Evolutionary conservation across 2,888 invertebrate species (phyloP), one percentile per base, ranked within the genome.

Genomic region (Drosophila imparisetae): DNA sequence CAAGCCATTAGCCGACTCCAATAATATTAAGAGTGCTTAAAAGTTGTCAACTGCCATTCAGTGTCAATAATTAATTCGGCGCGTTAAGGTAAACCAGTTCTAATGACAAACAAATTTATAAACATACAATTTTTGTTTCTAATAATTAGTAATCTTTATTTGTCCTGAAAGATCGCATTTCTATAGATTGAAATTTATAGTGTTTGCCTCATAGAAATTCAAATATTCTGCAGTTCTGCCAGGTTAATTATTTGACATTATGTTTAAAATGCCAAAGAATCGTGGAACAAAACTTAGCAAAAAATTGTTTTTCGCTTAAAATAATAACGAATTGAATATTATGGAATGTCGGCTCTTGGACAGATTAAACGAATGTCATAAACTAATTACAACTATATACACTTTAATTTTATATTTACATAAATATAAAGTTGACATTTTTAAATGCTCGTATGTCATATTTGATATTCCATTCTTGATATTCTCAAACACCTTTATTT

Each of bases 81-180:
- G 34, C 58, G 32, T 63, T 80, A 61, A 77, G 77, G 69, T 76
- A 69, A 80, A 76, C 80, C 78, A 78, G 77, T 78, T 78, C 80
- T 73, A 73, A 77, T 66, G 29, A 58, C 63, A 60, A 79, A 60
- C 45, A 45, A 63, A 63, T 63, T 55, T 60, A 24, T 52, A 54
- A 54, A 55, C 29, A 54, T 50, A 24, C 55, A 62, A 66, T 32
- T 29, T 61, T 61, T 13, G 5, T 32, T 69, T 42, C 45, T 24
- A 27, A 42, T 13, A n/a, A 11, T 54, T 48, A 10, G n/a, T 40
- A 13, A 21, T 42, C 40, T 42, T 58, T 27, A 1, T 52, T 24
- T n/a, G 29, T 53, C 36, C 34, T 13, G 4, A 36, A 13, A 55
- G 7, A 11, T 55, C 2, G 21, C 29, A 62, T 79, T 78, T 75